Conservation (phyloP, 1,140 invertebrate species). For the Coenobita brevimanus region DNA sequence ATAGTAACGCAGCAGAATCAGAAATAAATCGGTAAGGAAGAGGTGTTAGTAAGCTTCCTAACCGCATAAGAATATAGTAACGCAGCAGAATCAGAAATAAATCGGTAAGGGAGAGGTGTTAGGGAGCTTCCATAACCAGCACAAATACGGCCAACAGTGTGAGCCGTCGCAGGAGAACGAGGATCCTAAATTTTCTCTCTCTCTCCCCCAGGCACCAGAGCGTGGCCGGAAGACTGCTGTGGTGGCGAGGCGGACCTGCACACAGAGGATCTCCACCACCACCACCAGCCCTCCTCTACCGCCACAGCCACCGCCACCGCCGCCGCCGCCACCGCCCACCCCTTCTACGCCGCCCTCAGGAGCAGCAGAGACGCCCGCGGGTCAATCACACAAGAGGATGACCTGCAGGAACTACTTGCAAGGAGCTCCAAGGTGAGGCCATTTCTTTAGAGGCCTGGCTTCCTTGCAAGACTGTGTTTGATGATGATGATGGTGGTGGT, state of each 20-base stretch:
- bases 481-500: background rate
- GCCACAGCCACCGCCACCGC: too few species aligned
- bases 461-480: background rate
- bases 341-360: background rate
- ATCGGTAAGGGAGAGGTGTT: too few species aligned
- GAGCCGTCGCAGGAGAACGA: too few species aligned
- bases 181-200: too few species aligned
- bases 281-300: background rate
- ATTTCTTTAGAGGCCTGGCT: background rate
- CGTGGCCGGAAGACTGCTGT: constrained; percentile 10
- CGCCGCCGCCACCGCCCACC: background rate
- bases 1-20: too few species aligned
- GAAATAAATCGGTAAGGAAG: too few species aligned
- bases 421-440: constrained; percentile 27
- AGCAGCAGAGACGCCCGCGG: background rate
- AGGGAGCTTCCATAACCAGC: too few species aligned
- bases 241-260: background rate
- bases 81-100: too few species aligned
- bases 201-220: background rate
- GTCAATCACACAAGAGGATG: background rate
- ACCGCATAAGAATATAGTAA: too few species aligned
- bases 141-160: too few species aligned
- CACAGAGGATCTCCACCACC: background rate
- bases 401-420: background rate
- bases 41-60: too few species aligned